Evolutionary conservation across 2,888 invertebrate genomes (phyloP).

Genomic region (Microdon myrmicae): DNA sequence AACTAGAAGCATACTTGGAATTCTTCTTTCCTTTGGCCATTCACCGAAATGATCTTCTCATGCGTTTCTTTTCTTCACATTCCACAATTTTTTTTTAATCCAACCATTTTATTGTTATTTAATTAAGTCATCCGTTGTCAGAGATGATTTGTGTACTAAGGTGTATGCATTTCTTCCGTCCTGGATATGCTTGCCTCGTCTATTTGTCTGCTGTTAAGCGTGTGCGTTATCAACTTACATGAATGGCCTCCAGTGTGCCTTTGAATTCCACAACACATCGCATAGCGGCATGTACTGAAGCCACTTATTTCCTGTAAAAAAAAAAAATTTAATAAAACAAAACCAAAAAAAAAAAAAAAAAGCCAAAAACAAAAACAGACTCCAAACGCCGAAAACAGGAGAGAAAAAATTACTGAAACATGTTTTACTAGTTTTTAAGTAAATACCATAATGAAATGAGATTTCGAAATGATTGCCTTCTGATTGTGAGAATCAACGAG

Average conservation of each 20-base stretch:
- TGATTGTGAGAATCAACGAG: constrained; percentile 18
- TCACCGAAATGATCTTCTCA: constrained; percentile 5
- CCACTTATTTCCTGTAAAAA: constrained; percentile 42
- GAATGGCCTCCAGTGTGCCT: constrained; percentile 16
- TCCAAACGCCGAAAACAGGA: no score
- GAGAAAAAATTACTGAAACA: constrained; percentile 44
- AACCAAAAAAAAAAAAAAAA: constrained; percentile 5
- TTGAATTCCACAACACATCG: constrained; percentile 45
- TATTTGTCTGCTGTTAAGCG: no score
- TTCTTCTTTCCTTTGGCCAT: constrained; percentile 1
- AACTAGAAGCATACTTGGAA: constrained; percentile 1
- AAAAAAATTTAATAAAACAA: constrained; percentile 5
- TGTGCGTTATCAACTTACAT: constrained; percentile 46
- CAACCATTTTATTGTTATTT: constrained; percentile 52
- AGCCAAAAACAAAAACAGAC: background rate
- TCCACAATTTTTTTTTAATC: constrained; percentile 42
- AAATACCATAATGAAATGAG: constrained; percentile 51
- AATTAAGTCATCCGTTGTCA: constrained; percentile 44
- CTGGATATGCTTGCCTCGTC: constrained; percentile 42
- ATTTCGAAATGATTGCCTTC: constrained; percentile 49
- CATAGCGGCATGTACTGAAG: constrained; percentile 49
- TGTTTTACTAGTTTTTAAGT: constrained; percentile 50
- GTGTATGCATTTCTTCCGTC: constrained; percentile 38
- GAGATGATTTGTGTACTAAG: constrained; percentile 45
- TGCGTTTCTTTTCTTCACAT: no score